These are phyloP conservation scores for Thamnophis elegans DNA, from an alignment of 2,797 vertebrate species.

Conservation along the genomic window DNA sequence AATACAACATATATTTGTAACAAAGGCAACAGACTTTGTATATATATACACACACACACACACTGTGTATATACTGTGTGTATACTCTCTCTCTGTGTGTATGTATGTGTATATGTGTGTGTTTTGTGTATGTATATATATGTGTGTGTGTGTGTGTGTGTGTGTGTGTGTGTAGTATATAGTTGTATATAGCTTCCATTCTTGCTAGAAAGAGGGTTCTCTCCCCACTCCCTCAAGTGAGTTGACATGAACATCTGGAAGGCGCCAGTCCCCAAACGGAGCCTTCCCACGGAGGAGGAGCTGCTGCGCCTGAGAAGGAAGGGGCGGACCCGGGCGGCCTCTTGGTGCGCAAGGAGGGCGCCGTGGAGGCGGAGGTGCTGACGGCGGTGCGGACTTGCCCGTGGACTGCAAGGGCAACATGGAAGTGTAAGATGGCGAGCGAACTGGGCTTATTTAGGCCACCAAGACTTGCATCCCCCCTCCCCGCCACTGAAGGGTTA, in stretches of 20 bases:
- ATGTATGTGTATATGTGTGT: too few species aligned
- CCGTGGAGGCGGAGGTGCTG: not conserved
- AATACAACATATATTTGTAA: too few species aligned
- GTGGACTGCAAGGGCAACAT: not conserved
- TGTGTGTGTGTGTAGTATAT: too few species aligned
- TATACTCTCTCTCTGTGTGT: too few species aligned
- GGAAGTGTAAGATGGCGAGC: conserved; percentile 44
- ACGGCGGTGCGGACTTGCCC: not conserved
- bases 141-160: too few species aligned
- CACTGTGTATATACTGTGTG: too few species aligned
- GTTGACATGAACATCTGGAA: not conserved
- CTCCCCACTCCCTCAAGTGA: not conserved
- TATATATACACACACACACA: too few species aligned
- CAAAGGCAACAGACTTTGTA: too few species aligned
- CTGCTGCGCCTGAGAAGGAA: fast-evolving
- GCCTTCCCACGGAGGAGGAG: fast-evolving
- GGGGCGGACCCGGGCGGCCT: fast-evolving
- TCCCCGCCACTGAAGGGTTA: not conserved
- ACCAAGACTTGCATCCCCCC: not conserved
- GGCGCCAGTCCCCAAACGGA: not conserved
- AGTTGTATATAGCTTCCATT: not conserved
- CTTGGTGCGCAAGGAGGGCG: not conserved
- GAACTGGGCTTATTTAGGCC: not conserved
- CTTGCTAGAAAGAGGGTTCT: not conserved
- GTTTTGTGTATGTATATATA: too few species aligned